Conservation (phyloP, 2,113 vertebrate genomes). For the Callaeas wilsoni region DNA sequence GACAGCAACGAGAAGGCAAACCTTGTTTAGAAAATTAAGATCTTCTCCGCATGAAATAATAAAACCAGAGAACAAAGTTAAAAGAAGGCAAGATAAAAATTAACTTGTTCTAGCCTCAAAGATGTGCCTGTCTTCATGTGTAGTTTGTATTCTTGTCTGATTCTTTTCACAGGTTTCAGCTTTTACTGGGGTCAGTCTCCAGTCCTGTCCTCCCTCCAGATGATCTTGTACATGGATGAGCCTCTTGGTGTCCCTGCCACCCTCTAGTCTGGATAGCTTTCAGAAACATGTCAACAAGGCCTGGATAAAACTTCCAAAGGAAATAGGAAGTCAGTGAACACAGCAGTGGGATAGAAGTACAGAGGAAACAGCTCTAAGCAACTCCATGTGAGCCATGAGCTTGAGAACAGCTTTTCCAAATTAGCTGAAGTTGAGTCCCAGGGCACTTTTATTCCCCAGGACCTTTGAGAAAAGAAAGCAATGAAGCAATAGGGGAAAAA, state of each 20-base stretch:
- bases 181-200: background rate
- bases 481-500: background rate
- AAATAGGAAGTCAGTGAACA: background rate
- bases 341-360: background rate
- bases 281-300: background rate
- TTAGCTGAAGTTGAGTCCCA: background rate
- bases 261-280: background rate
- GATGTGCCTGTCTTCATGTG: background rate
- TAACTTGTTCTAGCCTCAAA: background rate
- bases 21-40: background rate
- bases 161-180: background rate
- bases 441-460: background rate
- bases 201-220: background rate
- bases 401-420: background rate
- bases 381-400: background rate
- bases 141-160: background rate
- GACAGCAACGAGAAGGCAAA: background rate
- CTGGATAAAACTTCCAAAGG: background rate
- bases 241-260: background rate
- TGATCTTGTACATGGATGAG: background rate
- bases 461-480: background rate
- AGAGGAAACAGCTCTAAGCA: background rate
- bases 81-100: background rate
- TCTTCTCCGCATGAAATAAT: background rate
- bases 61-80: background rate